A percentile compares a stretch with the other conserved stretches of the same genome.
These are phyloP conservation scores for Riparia riparia DNA, from an alignment of 2,113 vertebrate species.

Conservation along the genomic window DNA sequence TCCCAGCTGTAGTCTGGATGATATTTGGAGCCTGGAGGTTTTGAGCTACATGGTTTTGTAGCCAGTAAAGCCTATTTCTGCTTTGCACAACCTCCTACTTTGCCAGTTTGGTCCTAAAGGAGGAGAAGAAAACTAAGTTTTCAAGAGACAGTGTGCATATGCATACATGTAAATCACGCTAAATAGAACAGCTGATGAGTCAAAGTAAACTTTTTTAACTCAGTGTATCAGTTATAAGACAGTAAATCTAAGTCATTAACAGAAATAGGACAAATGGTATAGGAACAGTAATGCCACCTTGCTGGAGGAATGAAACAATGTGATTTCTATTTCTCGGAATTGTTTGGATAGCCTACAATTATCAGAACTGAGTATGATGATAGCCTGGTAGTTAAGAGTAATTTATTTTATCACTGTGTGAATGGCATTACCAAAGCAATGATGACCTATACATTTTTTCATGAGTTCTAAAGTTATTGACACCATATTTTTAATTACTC, in stretches of 20 bases:
- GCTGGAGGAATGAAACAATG: constrained; percentile 48
- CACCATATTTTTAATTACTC: constrained; percentile 56
- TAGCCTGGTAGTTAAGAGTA: constrained; percentile 68
- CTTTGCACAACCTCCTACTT: neutral
- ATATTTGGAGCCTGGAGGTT: neutral
- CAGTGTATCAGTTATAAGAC: neutral
- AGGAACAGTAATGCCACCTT: constrained; percentile 51
- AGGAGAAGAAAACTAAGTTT: constrained; percentile 51
- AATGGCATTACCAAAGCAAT: constrained; percentile 55
- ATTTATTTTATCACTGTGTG: constrained; percentile 65
- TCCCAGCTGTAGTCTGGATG: neutral
- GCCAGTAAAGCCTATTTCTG: neutral
- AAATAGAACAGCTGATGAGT: constrained; percentile 35
- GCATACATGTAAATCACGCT: neutral
- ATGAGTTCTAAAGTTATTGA: constrained; percentile 52
- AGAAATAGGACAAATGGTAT: neutral
- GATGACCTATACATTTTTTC: constrained; percentile 65
- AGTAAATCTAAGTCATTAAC: constrained; percentile 19
- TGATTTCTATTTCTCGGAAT: constrained; percentile 40
- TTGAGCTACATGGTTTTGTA: neutral
- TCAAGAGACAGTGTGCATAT: neutral
- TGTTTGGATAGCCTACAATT: constrained; percentile 64
- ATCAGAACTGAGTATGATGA: constrained; percentile 69
- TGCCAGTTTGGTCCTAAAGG: neutral
- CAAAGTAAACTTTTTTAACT: constrained; percentile 53